Base-by-base conservation (phyloP, 2,888 invertebrate species). In the Machimus atricapillus region DNA sequence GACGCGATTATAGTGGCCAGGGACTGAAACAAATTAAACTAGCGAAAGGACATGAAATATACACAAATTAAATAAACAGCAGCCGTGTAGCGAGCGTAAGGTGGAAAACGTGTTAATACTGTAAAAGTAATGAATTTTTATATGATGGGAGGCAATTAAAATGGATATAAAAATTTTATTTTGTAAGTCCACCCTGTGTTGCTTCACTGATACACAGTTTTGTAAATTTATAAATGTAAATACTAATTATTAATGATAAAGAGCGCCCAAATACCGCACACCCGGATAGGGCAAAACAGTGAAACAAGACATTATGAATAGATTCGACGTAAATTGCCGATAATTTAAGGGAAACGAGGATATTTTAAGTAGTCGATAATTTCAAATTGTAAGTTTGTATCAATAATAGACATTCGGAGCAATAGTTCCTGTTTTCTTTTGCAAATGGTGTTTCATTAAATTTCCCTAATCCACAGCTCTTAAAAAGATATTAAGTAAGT, bases 381-480 rank as follows among this genome's bases (percentile, higher is more conserved):
- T 66, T 82, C 37, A 58, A 82, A 82, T 82, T 82, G 82, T 82
- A 82, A 82, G 82, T 82, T 82, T 82, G 82, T 82, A 82, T 58
- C 37, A 23, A 82, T 82, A 82, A 82, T 82, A 82, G 82, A 82
- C 52, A 82, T 82, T 52, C 66, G 82, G 82, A 82, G 82, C 82
- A 82, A 82, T 34, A 82, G 82, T 82, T 82, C 82, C 82, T 82
- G 82, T 82, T 82, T 82, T 82, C 82, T 82, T 82, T 82, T 82
- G 82, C 82, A 82, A 82, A 66, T 34, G 12, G 40, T 23, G 31
- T 82, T 82, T 82, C 37, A 82, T 82, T 82, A 3, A 78, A 66
- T 9, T 23, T 19, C 66, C 66, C 27, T 66, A 7, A 7, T 52
- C 16, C 16, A 16, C 9, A 40, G 40, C 9, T 40, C 12, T 43